phyloP scores from a whole-genome alignment of 2,888 invertebrate genomes.

The Venusia cambrica region DNA sequence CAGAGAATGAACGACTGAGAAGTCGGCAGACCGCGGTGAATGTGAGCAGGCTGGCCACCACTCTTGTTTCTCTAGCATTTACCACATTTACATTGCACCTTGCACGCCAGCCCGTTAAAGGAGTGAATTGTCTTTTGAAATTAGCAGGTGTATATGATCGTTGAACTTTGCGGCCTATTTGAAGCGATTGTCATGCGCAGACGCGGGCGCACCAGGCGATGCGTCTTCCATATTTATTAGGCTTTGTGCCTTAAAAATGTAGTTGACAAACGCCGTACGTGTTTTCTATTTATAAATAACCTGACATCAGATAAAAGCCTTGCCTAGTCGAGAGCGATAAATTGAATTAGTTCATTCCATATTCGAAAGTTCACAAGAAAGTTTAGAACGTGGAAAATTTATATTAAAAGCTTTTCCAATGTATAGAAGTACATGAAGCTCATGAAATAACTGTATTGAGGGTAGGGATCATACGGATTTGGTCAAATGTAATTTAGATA shows the following conservation, averaged over 20 bases:
- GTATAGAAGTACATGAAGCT: no score
- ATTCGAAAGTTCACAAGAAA: no score
- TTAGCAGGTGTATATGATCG: conserved; percentile 64
- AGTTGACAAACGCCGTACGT: conserved; percentile 10
- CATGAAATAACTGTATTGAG: no score
- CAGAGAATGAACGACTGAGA: conserved; percentile 59
- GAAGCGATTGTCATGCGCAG: conserved; percentile 56
- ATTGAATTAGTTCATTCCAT: no score
- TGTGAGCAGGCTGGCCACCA: conserved; percentile 66
- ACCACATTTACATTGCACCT: conserved; percentile 50
- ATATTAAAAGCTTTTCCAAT: no score
- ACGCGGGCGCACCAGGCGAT: conserved; percentile 37
- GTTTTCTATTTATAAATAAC: conserved; percentile 16
- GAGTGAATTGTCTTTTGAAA: conserved; percentile 48
- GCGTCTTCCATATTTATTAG: conserved; percentile 53
- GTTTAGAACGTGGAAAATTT: no score
- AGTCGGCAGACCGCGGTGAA: conserved; percentile 67
- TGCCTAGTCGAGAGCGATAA: no score
- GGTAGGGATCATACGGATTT: no score
- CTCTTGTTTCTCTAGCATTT: conserved; percentile 47
- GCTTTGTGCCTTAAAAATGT: conserved; percentile 32
- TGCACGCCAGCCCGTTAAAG: conserved; percentile 37
- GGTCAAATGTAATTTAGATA: conserved; percentile 6
- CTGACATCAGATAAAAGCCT: no score
- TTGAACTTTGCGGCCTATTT: conserved; percentile 73